A percentile compares a stretch with the other conserved stretches of the same genome.
Conservation (phyloP, 2,888 invertebrate genomes). For the Punctoribates punctum region DNA sequence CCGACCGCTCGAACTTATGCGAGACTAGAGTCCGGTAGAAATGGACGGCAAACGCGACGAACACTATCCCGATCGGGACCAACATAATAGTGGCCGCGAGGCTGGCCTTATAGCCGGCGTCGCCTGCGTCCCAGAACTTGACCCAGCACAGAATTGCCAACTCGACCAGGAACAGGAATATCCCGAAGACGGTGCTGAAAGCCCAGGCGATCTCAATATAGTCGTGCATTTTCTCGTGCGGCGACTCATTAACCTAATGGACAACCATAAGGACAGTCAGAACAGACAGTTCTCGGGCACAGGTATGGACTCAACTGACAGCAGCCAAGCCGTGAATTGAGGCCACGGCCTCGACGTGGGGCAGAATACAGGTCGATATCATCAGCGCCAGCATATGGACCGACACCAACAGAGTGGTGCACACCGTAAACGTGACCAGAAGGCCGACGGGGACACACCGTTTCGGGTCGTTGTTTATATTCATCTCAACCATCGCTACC, state of each 20-base stretch:
- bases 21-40: conserved; percentile 42
- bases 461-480: conserved; percentile 63
- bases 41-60: conserved; percentile 65
- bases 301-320: conserved; percentile 28
- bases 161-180: conserved; percentile 79
- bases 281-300: too few relatives aligned
- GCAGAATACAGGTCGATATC: conserved; percentile 92
- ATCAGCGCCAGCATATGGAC: conserved; percentile 91
- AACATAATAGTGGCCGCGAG: conserved; percentile 79
- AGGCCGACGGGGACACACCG: conserved; percentile 70
- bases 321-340: conserved; percentile 61
- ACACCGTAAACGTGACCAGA: conserved; percentile 81
- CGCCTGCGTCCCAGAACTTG: conserved; percentile 66
- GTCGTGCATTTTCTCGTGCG: conserved; percentile 56
- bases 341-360: conserved; percentile 88
- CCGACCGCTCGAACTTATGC: conserved; percentile 49
- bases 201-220: conserved; percentile 91
- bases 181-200: conserved; percentile 84
- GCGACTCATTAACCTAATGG: conserved; percentile 52
- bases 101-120: conserved; percentile 58
- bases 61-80: conserved; percentile 78
- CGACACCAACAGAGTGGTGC: conserved; percentile 84
- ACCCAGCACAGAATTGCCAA: conserved; percentile 91
- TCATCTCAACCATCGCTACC: conserved; percentile 91
- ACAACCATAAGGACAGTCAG: not conserved